phyloP scores from a whole-genome alignment of 2,888 invertebrate genomes.

The Magallana nippona region DNA sequence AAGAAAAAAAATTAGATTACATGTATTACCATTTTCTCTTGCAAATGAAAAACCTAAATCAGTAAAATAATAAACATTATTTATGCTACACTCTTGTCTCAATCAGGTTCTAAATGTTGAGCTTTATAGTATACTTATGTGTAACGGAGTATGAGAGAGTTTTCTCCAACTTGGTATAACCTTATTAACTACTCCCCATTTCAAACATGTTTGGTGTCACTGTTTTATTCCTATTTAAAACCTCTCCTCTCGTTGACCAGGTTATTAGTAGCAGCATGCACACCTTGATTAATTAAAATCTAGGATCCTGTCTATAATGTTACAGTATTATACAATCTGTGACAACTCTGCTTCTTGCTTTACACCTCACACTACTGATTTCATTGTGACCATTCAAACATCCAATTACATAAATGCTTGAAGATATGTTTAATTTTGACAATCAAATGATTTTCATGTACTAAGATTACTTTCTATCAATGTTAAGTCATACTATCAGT shows the following conservation, averaged over 20 bases:
- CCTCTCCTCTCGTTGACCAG: no score
- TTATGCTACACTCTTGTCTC: no score
- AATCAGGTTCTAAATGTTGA: not conserved
- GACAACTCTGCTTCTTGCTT: not conserved
- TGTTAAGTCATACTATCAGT: not conserved
- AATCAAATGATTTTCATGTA: no score
- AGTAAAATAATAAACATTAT: not conserved
- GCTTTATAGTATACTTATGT: no score
- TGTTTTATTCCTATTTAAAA: no score
- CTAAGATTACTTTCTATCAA: not conserved
- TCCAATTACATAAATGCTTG: not conserved
- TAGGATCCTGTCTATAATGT: not conserved
- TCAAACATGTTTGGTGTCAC: no score
- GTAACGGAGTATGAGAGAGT: no score
- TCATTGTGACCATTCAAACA: not conserved
- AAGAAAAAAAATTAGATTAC: no score
- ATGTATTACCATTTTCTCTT: not conserved
- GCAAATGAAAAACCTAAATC: constrained; percentile 9
- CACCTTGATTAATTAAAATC: not conserved
- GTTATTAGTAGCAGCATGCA: constrained; percentile 19
- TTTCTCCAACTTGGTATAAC: no score
- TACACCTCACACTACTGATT: not conserved
- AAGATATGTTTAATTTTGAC: no score
- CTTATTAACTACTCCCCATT: no score
- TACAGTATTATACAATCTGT: not conserved